phyloP scores from a whole-genome alignment of 2,113 vertebrate species.

The Rallus limicola region DNA sequence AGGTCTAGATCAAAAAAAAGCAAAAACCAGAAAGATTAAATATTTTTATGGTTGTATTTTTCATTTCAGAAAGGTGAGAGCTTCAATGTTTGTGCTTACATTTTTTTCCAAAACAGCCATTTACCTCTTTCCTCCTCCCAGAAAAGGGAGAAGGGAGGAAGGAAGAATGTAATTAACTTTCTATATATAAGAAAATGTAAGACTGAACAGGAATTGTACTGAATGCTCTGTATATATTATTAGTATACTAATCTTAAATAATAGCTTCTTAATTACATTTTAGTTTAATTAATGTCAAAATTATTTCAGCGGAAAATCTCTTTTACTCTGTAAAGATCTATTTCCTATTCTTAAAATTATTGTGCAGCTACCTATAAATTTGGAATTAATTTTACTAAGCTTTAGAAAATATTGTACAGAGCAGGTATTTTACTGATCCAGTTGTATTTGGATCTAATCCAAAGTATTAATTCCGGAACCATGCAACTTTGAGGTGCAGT shows the following conservation, averaged over 20 bases:
- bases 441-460: not conserved
- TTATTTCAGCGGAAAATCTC: not conserved
- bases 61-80: not conserved
- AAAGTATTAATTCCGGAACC: not conserved
- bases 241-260: not conserved
- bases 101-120: not conserved
- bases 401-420: not conserved
- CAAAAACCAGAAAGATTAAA: not conserved
- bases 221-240: not conserved
- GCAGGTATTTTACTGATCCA: not conserved
- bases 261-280: not conserved
- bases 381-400: not conserved
- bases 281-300: not conserved
- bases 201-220: not conserved
- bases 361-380: not conserved
- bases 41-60: not conserved
- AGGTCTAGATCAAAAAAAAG: not conserved
- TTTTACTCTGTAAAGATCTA: not conserved
- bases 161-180: not conserved
- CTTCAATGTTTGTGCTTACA: rapidly evolving
- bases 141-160: rapidly evolving
- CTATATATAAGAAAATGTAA: not conserved
- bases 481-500: not conserved
- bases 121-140: rapidly evolving
- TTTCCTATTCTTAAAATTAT: not conserved